Percentiles rank a stretch among this genome's conserved stretches.
These are phyloP conservation scores for Drosophila affinis DNA, from an alignment of 2,888 invertebrate species.

Conservation along the genomic window DNA sequence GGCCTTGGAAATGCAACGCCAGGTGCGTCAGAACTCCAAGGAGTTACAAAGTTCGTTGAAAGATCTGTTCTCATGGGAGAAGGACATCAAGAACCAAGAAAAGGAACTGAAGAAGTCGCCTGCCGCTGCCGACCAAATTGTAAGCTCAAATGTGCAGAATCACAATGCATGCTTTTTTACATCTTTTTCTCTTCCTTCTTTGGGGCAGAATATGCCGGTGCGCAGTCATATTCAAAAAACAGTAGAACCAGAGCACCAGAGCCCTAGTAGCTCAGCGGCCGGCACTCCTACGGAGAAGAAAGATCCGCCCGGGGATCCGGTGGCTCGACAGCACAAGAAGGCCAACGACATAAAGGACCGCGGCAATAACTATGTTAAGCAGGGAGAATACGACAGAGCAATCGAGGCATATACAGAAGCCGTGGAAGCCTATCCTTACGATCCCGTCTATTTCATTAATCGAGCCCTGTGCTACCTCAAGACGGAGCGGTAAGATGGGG, in stretches of 20 bases:
- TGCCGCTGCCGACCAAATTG: conserved; percentile 41
- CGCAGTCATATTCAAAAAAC: conserved; percentile 61
- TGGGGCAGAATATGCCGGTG: conserved; percentile 53
- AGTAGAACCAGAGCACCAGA: conserved; percentile 7
- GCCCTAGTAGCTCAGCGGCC: conserved; percentile 46
- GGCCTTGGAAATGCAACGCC: conserved; percentile 82
- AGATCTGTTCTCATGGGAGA: conserved; percentile 82
- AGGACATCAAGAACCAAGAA: conserved; percentile 82
- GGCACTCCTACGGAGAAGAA: conserved; percentile 71
- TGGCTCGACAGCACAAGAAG: conserved; percentile 68
- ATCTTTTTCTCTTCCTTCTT: not conserved
- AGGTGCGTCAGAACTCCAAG: conserved; percentile 82
- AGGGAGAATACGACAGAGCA: conserved; percentile 92
- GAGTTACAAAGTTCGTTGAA: conserved; percentile 74
- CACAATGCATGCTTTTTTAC: not conserved
- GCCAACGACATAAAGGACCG: conserved; percentile 83
- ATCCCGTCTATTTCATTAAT: conserved; percentile 93
- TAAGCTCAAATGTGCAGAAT: conserved; percentile 36
- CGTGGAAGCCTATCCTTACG: conserved; percentile 90
- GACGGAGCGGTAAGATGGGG: conserved; percentile 87
- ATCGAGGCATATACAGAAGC: conserved; percentile 94
- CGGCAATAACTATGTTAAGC: conserved; percentile 93
- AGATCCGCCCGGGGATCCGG: conserved; percentile 60
- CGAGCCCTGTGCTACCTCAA: conserved; percentile 94
- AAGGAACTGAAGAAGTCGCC: conserved; percentile 64